Evolutionary conservation across 2,113 vertebrate genomes (phyloP), one percentile per base, ranked within the genome.

Genomic region (Nerophis ophidion): DNA sequence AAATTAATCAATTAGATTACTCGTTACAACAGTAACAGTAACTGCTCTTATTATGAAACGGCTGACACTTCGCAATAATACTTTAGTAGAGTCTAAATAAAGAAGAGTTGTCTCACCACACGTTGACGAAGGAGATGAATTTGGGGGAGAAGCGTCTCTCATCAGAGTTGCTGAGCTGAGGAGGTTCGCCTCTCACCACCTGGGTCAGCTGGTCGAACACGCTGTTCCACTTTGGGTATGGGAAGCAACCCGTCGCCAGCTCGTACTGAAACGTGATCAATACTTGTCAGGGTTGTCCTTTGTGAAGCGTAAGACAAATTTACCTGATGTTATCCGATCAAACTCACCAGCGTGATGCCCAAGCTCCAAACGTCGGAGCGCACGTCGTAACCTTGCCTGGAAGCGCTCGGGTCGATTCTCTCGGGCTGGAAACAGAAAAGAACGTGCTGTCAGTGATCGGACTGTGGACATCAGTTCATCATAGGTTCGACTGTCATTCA

Each of bases 181-280:
- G 96, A 15, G 97, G 97, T 65, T 99, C 96, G 76, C 96, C 96
- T 80, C 98, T 93, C 81, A 99, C 97, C 66, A 99, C 97, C 78
- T 98, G 96, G 40, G 97, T 99, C 89, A 99, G 71, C 81, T 99
- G 97, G 88, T 99, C 97, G 68, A 99, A 99, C 69, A 99, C 97
- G 69, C 97, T 99, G 91, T 98, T 98, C 97, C 97, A 99, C 79
- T 98, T 98, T 9, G 96, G 97, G 84, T 98, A 98, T 17, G 96
- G 96, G 77, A 98, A 98, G 48, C 95, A 87, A 14, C 97, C 96
- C 0, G 96, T 98, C 71, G 97, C 97, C 84, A 99, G 83, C 76
- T 98, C 97, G 0, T 96, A 97, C 96, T 98, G 86, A 60, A 71
- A 75, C 2, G 16, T 6, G 15, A 42, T 16, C 10, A 13, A 6